Evolutionary conservation across 2,113 vertebrate species (phyloP).

Genomic region (Psophia crepitans): DNA sequence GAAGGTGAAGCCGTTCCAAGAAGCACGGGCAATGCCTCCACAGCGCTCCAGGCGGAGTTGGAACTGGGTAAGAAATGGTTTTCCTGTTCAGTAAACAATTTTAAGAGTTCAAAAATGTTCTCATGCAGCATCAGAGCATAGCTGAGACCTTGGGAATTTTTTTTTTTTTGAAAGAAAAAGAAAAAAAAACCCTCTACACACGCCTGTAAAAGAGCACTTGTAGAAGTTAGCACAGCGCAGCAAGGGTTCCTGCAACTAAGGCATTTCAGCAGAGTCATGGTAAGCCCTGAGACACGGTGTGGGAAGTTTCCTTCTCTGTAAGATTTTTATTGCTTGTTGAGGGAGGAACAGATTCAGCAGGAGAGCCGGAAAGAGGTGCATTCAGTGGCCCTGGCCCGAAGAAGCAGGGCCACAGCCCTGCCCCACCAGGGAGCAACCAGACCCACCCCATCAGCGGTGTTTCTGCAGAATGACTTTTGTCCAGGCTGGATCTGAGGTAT

Average conservation of each 20-base stretch:
- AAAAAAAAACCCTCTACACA: neutral
- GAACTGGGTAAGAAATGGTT: constrained; percentile 20
- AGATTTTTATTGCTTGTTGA: neutral
- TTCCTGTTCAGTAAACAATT: constrained; percentile 54
- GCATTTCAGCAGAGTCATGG: neutral
- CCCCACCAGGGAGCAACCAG: neutral
- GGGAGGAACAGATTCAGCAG: neutral
- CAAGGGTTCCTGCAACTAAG: fast-evolving
- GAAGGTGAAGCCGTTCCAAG: constrained; percentile 2
- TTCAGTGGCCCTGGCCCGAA: fast-evolving
- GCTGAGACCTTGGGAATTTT: neutral
- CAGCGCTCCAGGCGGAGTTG: neutral
- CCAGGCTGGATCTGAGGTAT: neutral
- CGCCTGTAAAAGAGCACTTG: neutral
- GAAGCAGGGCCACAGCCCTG: fast-evolving
- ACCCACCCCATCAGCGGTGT: neutral
- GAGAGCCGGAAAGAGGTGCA: neutral
- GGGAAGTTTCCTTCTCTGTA: neutral
- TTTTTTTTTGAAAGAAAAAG: neutral
- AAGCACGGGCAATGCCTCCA: neutral
- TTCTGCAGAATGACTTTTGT: neutral
- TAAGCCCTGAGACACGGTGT: neutral
- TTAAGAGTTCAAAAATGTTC: constrained; percentile 36
- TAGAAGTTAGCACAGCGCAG: fast-evolving
- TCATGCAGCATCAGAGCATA: constrained; percentile 22